Conservation (phyloP, 2,113 vertebrate species). For the Indicator maculatus region DNA sequence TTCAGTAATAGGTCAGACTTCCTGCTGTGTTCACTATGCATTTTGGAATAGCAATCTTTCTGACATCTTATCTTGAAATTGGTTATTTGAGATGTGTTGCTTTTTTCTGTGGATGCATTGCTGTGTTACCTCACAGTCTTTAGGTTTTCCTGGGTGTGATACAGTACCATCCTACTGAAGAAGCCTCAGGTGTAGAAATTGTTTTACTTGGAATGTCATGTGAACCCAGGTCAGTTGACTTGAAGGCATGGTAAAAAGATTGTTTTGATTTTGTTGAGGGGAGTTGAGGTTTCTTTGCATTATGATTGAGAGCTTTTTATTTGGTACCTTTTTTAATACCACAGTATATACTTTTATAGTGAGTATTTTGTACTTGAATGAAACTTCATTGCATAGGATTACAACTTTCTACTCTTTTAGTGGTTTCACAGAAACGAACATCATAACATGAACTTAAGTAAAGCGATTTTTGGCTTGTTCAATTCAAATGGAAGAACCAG, state of each 20-base stretch:
- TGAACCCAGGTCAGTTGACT: neutral
- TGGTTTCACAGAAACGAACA: neutral
- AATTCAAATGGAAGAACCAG: neutral
- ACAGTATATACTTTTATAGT: neutral
- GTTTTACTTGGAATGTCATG: neutral
- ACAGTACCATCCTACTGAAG: neutral
- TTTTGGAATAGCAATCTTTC: neutral
- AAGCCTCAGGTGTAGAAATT: neutral
- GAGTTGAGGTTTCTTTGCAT: constrained; percentile 3
- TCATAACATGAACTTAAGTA: neutral
- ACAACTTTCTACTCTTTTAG: neutral
- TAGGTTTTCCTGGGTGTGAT: neutral
- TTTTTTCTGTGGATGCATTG: neutral
- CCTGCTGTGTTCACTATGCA: neutral
- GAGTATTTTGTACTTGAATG: neutral
- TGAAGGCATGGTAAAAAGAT: neutral
- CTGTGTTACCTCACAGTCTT: neutral
- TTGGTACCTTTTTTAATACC: neutral
- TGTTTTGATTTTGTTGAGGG: neutral
- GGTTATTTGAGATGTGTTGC: neutral
- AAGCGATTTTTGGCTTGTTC: neutral
- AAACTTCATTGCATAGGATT: neutral
- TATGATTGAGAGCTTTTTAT: neutral
- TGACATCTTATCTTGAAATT: neutral
- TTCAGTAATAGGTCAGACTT: neutral